Evolutionary conservation across 2,113 vertebrate genomes (phyloP), one percentile per base, ranked within the genome.

Genomic region (Sceloporus undulatus): DNA sequence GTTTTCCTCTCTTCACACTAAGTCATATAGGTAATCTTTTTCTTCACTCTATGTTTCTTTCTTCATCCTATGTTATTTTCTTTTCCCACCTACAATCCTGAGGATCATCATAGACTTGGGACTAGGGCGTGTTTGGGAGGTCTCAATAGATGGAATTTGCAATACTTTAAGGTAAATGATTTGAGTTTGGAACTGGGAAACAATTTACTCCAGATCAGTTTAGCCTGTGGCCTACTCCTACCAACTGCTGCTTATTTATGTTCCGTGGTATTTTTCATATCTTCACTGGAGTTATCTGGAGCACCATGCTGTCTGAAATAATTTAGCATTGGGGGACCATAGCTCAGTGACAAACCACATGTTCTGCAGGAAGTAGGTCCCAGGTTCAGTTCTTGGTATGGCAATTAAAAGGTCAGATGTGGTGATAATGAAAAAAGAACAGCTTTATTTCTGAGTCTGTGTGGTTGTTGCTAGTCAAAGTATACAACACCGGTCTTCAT

Each of bases 331-430:
- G 38, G 68, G 38, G 11, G 40, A 66, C 42, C 62, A 16, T 42
- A 82, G 80, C 62, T 82, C 59, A 82, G 10, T 42, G 80, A 38
- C 62, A 68, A 62, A 82, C 16, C 38, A 82, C 23, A 42, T 68
- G 80, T 82, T 68, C 62, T 82, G 62, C 62, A 82, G 27, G 38
- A 62, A 66, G 38, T 40, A 68, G 40, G 38, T 82, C 38, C 25
- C 38, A 68, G 62, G 80, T 68, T 68, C 38, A 82, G 21, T 68
- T 65, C 80, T 40, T 68, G 27, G 80, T 38, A 27, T 68, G 66
- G 38, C 25, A 82, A 59, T 27, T 82, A 66, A 82, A 82, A 82
- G 25, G 25, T 68, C 40, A 82, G 81, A 13, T 82, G 68, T 62
- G 21, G 54, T 18, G 65, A 66, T 21, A 23, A 23, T 25, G 2